These are phyloP conservation scores for Pangasius mekongensis DNA, from an alignment of 2,797 vertebrate species.

Conservation along the genomic window DNA sequence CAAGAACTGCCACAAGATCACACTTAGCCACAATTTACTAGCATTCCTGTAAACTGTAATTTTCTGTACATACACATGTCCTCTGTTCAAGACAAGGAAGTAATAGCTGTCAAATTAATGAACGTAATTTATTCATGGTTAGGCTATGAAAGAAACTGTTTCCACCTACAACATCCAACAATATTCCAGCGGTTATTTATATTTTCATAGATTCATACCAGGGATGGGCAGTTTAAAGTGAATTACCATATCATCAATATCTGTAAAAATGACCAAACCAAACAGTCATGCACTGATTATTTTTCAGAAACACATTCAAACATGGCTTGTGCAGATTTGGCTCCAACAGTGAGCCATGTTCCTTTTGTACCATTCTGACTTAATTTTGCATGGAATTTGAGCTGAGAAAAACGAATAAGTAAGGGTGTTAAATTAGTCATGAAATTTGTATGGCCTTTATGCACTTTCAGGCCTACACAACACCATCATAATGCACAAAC, in stretches of 20 bases:
- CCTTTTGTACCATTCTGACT: neutral
- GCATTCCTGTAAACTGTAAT: neutral
- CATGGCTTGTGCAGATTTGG: neutral
- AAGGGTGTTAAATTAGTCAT: constrained; percentile 14
- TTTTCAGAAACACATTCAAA: constrained; percentile 12
- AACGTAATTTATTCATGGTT: neutral
- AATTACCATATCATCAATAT: neutral
- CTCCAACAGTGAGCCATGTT: neutral
- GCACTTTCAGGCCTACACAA: constrained; percentile 29
- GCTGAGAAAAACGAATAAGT: neutral
- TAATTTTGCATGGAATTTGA: neutral
- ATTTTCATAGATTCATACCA: neutral
- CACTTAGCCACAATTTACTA: neutral
- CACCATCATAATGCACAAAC: constrained; percentile 24
- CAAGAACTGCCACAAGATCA: neutral
- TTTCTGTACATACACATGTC: neutral
- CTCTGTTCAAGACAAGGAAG: neutral
- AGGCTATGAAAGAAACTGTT: neutral
- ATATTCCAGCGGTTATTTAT: neutral
- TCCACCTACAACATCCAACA: neutral
- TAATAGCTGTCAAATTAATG: neutral
- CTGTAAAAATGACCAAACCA: constrained; percentile 2
- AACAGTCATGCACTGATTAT: constrained; percentile 11
- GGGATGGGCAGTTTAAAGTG: neutral
- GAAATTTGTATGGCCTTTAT: constrained; percentile 11